These are phyloP conservation scores for Corythaixoides concolor DNA, from an alignment of 2,113 vertebrate genomes.

Conservation along the genomic window DNA sequence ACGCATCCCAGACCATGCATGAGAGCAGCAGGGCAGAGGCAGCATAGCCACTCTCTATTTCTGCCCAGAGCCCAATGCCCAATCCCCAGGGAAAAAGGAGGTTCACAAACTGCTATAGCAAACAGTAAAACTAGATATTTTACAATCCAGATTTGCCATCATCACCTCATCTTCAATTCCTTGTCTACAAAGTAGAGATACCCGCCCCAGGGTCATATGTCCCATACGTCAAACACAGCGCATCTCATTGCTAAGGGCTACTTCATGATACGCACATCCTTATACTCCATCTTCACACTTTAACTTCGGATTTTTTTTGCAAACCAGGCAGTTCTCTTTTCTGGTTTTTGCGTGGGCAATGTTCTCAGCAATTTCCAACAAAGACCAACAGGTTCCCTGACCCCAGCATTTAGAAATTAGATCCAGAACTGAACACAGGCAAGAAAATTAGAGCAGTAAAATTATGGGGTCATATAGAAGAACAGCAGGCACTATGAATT, in stretches of 20 bases:
- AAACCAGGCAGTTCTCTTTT: not conserved
- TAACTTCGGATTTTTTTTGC: not conserved
- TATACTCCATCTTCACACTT: not conserved
- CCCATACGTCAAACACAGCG: rapidly evolving
- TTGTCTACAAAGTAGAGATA: not conserved
- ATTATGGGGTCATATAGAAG: not conserved
- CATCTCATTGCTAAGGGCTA: not conserved
- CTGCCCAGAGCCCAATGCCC: not conserved
- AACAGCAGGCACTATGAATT: not conserved
- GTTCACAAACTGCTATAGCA: not conserved
- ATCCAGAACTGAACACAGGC: not conserved
- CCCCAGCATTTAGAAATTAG: not conserved
- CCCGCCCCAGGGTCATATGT: too few relatives aligned
- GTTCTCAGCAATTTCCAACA: not conserved
- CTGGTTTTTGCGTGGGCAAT: not conserved
- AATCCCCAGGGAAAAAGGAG: not conserved
- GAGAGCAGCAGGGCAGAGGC: not conserved
- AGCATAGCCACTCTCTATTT: not conserved
- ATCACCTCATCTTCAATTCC: not conserved
- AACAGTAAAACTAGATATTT: not conserved
- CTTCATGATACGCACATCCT: not conserved
- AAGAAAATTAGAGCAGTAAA: constrained; percentile 19
- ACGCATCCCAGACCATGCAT: not conserved
- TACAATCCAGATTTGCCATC: not conserved
- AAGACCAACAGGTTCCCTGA: not conserved